phyloP scores from a whole-genome alignment of 2,888 invertebrate genomes.

The Apeira syringaria region DNA sequence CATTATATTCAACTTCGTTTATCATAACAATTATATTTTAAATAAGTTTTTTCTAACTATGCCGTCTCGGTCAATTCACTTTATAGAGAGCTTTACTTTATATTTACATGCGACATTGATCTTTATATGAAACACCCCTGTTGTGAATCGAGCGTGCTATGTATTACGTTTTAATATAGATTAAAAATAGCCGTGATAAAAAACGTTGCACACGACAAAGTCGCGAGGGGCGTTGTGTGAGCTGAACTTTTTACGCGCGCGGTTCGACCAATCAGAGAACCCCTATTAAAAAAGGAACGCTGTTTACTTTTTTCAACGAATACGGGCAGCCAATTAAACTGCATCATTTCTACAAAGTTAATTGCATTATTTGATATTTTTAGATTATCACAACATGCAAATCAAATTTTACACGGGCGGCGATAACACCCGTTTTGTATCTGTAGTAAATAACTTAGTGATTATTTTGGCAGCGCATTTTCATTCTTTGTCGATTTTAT shows the following conservation, averaged over 20 bases:
- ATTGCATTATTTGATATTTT: too few relatives aligned
- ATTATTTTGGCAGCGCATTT: too few relatives aligned
- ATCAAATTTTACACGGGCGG: too few relatives aligned
- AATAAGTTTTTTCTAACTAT: too few relatives aligned
- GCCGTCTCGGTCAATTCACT: too few relatives aligned
- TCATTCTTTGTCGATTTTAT: too few relatives aligned
- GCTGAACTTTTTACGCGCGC: constrained; percentile 63
- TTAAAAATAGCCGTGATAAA: constrained; percentile 49
- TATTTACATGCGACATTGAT: neutral
- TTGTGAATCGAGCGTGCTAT: neutral
- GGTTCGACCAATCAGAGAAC: constrained; percentile 57
- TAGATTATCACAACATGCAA: too few relatives aligned
- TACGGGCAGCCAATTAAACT: constrained; percentile 44
- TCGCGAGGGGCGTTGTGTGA: constrained; percentile 68
- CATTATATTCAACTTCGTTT: too few relatives aligned
- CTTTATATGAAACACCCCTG: constrained; percentile 9
- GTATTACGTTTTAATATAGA: constrained; percentile 28
- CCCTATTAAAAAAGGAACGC: constrained; percentile 62
- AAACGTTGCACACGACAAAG: constrained; percentile 39
- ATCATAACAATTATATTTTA: too few relatives aligned
- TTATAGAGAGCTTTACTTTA: too few relatives aligned
- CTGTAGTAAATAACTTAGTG: too few relatives aligned
- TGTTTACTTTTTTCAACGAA: constrained; percentile 45
- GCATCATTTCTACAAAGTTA: constrained; percentile 31
- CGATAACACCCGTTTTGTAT: too few relatives aligned